Evolutionary conservation across 2,797 vertebrate genomes (phyloP).

Genomic region (Champsocephalus gunnari): DNA sequence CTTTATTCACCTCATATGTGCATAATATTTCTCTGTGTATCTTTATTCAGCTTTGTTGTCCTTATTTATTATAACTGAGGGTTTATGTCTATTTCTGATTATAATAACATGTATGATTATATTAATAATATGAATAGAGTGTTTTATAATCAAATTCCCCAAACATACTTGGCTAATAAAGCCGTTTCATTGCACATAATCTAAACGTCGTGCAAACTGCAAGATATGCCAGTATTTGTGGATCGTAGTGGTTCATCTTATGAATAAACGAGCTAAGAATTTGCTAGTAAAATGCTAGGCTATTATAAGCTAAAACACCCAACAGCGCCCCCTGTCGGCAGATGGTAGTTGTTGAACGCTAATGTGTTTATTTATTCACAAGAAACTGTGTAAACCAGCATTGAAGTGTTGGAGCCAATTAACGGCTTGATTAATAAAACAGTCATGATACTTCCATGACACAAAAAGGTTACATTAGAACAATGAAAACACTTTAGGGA

Average conservation of each 20-base stretch:
- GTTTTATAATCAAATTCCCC: not conserved
- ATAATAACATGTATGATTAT: no score
- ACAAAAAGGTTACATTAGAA: not conserved
- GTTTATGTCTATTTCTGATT: not conserved
- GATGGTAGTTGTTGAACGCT: not conserved
- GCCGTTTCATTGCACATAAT: not conserved
- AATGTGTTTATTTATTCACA: not conserved
- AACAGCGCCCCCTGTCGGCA: slow-evolving; percentile 60
- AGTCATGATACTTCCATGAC: not conserved
- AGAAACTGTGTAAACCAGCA: not conserved
- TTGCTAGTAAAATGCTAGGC: not conserved
- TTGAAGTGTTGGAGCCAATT: not conserved
- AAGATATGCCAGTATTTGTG: not conserved
- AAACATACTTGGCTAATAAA: not conserved
- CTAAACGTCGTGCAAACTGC: not conserved
- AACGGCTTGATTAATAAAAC: not conserved
- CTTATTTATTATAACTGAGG: not conserved
- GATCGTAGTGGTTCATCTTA: not conserved
- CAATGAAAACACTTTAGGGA: not conserved
- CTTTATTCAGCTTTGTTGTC: not conserved
- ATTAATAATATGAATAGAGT: no score
- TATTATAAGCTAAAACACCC: not conserved
- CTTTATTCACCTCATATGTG: not conserved
- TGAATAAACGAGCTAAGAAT: slow-evolving; percentile 46
- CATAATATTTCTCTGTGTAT: not conserved